Base-by-base conservation (phyloP, 2,113 vertebrate genomes). In the Colaptes auratus region DNA sequence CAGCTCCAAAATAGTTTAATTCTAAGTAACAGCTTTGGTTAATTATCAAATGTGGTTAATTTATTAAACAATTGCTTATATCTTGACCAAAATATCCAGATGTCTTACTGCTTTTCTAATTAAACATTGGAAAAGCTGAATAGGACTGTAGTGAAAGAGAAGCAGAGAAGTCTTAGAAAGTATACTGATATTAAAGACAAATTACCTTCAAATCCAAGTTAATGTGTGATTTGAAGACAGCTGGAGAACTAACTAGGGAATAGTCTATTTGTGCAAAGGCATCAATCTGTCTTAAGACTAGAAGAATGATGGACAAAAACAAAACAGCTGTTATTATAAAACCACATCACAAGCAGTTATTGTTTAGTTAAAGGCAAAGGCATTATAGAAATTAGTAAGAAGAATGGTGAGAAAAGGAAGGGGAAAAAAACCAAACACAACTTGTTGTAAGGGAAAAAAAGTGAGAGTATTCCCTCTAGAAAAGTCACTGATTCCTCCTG, bases 181-280 rank as follows among this genome's bases (percentile, higher is more conserved):
- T 12, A 87, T 78, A 88, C 31, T 66, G n/a, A 50, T 31, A 88
- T 86, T 88, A 79, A 93, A 81, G 44, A 74, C n/a, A 91, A 87
- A 82, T 97, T 97, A 97, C 96, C 97, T 98, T 97, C 86, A 98
- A 96, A 87, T 97, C 91, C 92, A 98, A 93, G 84, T 97, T 96
- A 59, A 97, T 85, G 73, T 94, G 93, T 81, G 96, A 92, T 92
- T 95, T 95, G 64, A 96, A 96, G 77, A 97, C 78, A 94, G 92
- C 89, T 71, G 97, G 96, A 96, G 94, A 80, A 67, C 72, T 86
- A 82, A 95, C 44, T 36, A 98, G 92, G 42, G 95, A 97, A 92
- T 63, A 97, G 82, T 97, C 96, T 97, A 97, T 89, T 72, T 97
- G 52, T 56, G 96, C 96, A 80, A 97, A 95, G 76, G 96, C 86